Conservation (phyloP, 2,888 invertebrate genomes). For the Conomelus anceps region DNA sequence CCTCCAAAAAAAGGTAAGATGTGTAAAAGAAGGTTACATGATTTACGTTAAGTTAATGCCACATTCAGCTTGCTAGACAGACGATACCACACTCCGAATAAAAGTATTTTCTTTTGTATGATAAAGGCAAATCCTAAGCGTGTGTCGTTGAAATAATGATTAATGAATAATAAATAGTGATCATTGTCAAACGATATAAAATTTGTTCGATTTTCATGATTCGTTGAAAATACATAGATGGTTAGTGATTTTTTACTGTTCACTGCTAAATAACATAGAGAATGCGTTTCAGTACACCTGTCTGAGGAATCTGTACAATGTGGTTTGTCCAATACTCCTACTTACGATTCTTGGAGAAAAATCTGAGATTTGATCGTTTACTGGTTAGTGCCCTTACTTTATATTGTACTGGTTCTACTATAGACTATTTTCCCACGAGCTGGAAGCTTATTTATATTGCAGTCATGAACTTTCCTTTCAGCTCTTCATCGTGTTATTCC, state of each 20-base stretch:
- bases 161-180: no score
- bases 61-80: no score
- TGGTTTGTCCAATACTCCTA: neutral
- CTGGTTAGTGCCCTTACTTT: neutral
- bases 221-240: neutral
- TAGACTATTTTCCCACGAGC: neutral
- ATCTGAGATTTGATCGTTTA: neutral
- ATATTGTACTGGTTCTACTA: neutral
- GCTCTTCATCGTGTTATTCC: neutral
- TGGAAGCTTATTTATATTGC: neutral
- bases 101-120: no score
- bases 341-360: neutral
- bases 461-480: neutral
- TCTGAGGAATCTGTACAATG: neutral
- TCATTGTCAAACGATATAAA: no score
- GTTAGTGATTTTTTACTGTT: neutral
- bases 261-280: neutral
- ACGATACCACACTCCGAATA: no score
- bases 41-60: no score
- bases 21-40: no score
- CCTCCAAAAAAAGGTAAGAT: no score
- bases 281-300: neutral
- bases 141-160: no score
- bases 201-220: neutral
- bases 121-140: no score